Evolutionary conservation across 1,140 invertebrate genomes (phyloP), one percentile per base, ranked within the genome.

Genomic region (Patella vulgata): DNA sequence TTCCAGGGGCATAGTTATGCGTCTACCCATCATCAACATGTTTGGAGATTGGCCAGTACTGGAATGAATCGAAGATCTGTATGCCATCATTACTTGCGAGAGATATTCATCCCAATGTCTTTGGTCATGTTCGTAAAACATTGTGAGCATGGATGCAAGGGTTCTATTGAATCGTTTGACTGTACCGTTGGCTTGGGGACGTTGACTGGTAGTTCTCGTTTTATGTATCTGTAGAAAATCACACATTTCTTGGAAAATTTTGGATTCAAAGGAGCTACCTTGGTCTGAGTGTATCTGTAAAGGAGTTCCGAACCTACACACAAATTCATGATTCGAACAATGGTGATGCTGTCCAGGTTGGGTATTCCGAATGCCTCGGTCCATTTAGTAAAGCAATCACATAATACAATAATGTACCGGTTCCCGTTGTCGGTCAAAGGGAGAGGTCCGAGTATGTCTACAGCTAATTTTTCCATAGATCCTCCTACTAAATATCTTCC

Each of bases 201-300:
- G 14, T 11, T 17, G 11, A 11, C 46, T 23, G 23, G 46, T 47
- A 2, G 80, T 84, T 21, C 77, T 43, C 1, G 77, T 84, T 53
- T 79, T 82, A 9, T 70, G 30, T 0, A 82, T 75, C 2, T 69
- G 71, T 12, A 82, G 47, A 2, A 79, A 21, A 42, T 73, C 40
- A 52, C 78, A 79, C 21, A 78, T 68, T 19, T 68, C 51, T 43
- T 48, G 21, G n/a, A 64, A 52, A 8, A 75, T 17, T 33, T 31
- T 25, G 2, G 52, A 57, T 30, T 55, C 53, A n/a, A n/a, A n/a
- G n/a, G n/a, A n/a, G n/a, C n/a, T n/a, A n/a, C n/a, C n/a, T n/a
- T n/a, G n/a, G n/a, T n/a, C n/a, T 14, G 53, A 59, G 23, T 47
- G 52, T 17, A 63, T 30, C 8, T 47, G 33, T 25, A 30, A 27